Percentiles rank a stretch among this genome's conserved stretches.
Conservation (phyloP, 2,888 invertebrate species). For the Stegophylla sp. region DNA sequence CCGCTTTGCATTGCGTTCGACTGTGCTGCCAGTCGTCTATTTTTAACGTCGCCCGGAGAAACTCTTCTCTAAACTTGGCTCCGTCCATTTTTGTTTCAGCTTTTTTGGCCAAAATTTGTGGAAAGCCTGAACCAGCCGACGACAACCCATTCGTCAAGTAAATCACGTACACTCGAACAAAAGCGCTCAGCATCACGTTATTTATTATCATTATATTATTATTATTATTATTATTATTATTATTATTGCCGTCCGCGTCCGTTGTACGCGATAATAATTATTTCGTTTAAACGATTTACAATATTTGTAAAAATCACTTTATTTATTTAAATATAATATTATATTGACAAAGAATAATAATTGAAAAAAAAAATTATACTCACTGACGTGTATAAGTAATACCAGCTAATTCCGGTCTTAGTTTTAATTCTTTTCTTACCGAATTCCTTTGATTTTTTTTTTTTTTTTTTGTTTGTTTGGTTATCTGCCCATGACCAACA, state of each 20-base stretch:
- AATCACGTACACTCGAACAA: not conserved
- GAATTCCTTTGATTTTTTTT: not conserved
- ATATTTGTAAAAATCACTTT: constrained; percentile 24
- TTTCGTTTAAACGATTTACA: constrained; percentile 2
- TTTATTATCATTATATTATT: constrained; percentile 25
- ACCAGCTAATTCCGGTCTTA: not conserved
- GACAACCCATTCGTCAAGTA: constrained; percentile 61
- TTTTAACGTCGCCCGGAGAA: not conserved
- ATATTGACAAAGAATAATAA: not conserved
- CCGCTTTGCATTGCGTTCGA: not conserved
- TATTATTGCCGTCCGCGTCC: not conserved
- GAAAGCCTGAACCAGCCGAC: constrained; percentile 62
- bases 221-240: constrained; percentile 33
- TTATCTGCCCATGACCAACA: not conserved
- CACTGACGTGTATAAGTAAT: not conserved
- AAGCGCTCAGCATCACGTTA: not conserved
- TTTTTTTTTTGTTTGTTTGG: not conserved
- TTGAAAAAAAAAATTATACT: not conserved
- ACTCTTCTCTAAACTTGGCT: not conserved
- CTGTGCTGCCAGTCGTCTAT: not conserved
- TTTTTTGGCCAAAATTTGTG: constrained; percentile 64
- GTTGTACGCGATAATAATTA: constrained; percentile 5
- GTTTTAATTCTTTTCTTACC: not conserved
- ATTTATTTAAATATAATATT: constrained; percentile 20
- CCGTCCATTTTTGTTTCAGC: constrained; percentile 64